Percentiles rank a stretch among this genome's conserved stretches.
Evolutionary conservation across 1,140 invertebrate genomes (phyloP).

Genomic region (Anthonomus grandis): DNA sequence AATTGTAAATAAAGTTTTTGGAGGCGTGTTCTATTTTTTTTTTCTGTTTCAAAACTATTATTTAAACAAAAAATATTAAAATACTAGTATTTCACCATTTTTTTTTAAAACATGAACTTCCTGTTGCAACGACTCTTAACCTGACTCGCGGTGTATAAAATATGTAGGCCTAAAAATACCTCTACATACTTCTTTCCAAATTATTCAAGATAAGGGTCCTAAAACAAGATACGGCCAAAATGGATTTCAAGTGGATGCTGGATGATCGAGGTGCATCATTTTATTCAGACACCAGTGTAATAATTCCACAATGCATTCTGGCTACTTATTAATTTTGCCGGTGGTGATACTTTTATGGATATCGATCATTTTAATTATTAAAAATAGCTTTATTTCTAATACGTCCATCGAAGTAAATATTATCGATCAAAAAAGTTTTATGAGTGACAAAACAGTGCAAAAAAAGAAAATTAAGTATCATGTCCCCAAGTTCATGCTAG

Average conservation of each 20-base stretch:
- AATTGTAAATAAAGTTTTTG: no score
- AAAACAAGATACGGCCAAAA: constrained; percentile 27
- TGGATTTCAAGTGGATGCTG: constrained; percentile 33
- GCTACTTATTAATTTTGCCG: constrained; percentile 17
- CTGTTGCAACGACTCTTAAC: no score
- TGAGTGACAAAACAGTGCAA: not conserved
- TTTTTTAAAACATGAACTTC: no score
- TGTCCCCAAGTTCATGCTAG: constrained; percentile 45
- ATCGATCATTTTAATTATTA: constrained; percentile 22
- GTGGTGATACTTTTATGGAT: constrained; percentile 25
- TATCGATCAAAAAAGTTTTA: constrained; percentile 16
- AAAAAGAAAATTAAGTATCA: constrained; percentile 35
- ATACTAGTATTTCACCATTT: no score
- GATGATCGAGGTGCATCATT: constrained; percentile 4
- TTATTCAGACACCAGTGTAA: not conserved
- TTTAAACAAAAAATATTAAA: no score
- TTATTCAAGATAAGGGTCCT: constrained; percentile 16
- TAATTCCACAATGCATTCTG: constrained; percentile 18
- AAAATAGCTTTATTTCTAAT: constrained; percentile 18
- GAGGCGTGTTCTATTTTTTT: no score
- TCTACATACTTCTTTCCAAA: no score
- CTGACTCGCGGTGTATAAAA: no score
- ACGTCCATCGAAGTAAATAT: constrained; percentile 35
- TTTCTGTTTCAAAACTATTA: no score
- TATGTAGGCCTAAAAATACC: no score